Percentiles rank a stretch among this genome's conserved stretches.
phyloP scores from a whole-genome alignment of 2,888 invertebrate species.

The Eristalis arbustorum region DNA sequence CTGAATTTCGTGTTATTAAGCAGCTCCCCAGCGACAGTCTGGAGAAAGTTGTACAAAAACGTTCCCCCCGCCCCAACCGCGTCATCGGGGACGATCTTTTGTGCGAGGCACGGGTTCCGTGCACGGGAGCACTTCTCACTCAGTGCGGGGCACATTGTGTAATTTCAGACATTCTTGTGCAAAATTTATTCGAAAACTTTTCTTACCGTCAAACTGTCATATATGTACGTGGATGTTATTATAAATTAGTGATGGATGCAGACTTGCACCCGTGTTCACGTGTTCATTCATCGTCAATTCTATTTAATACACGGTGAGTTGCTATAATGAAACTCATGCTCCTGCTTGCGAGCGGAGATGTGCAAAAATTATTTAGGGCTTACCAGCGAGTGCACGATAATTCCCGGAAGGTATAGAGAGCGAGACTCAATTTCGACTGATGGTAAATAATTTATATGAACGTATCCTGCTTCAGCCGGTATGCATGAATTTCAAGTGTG shows the following conservation, averaged over 20 bases:
- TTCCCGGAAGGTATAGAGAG: background rate
- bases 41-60: background rate
- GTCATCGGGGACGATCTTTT: background rate
- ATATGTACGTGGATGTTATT: slow-evolving; percentile 1
- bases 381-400: background rate
- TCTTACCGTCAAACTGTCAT: background rate
- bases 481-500: no score
- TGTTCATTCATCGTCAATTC: slow-evolving; percentile 18
- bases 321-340: background rate
- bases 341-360: background rate
- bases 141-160: background rate
- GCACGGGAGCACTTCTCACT: background rate
- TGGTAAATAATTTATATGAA: background rate
- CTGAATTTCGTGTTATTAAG: slow-evolving; percentile 7
- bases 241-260: slow-evolving; percentile 39
- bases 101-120: background rate
- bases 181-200: slow-evolving; percentile 37
- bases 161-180: slow-evolving; percentile 1
- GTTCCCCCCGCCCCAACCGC: background rate
- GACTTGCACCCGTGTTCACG: background rate
- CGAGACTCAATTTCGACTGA: background rate
- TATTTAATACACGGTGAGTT: background rate
- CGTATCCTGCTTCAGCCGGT: background rate
- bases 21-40: background rate
- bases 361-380: background rate